Base-by-base conservation (phyloP, 2,797 vertebrate genomes). In the Chanos chanos region DNA sequence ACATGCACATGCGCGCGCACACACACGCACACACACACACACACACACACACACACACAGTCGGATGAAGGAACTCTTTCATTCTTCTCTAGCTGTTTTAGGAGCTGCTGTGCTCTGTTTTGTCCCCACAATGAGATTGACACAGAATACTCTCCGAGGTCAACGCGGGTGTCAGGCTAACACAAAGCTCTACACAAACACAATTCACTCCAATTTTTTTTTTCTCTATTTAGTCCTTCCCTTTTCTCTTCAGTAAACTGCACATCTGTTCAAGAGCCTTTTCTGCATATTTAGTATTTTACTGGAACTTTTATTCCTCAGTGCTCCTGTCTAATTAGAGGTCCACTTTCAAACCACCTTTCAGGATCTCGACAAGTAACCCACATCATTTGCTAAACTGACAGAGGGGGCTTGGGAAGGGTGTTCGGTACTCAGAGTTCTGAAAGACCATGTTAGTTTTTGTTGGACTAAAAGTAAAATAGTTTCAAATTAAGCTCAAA, bases 161-260 rank as follows among this genome's bases (percentile, higher is more conserved):
- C 68, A 76, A 54, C 62, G 68, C 63, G 68, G 68, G 71, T 73
- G 68, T 76, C 74, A 76, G 45, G 24, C 53, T 53, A 45, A 60
- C 74, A 76, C 72, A 76, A 71, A 69, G 61, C 54, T 33, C 68
- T 68, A 76, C 71, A 71, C 74, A 76, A 76, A 76, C 74, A 76
- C 62, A 47, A 61, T 68, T 68, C 68, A 61, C 45, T 51, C 45
- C 64, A 58, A n/a, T n/a, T n/a, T n/a, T n/a, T n/a, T n/a, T n/a
- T 71, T 71, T 74, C 68, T 64, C 34, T 61, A 64, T 54, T 18
- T 60, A 51, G 63, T 44, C 66, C 68, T 66, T 45, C 66, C 21
- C 49, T 47, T 44, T 53, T 66, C 67, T 70, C 44, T 58, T 16
- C 43, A 37, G 67, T 54, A 73, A n/a, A 70, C 66, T 63, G 58